phyloP scores from a whole-genome alignment of 1,140 invertebrate species.

The Conopomorpha cramerella region DNA sequence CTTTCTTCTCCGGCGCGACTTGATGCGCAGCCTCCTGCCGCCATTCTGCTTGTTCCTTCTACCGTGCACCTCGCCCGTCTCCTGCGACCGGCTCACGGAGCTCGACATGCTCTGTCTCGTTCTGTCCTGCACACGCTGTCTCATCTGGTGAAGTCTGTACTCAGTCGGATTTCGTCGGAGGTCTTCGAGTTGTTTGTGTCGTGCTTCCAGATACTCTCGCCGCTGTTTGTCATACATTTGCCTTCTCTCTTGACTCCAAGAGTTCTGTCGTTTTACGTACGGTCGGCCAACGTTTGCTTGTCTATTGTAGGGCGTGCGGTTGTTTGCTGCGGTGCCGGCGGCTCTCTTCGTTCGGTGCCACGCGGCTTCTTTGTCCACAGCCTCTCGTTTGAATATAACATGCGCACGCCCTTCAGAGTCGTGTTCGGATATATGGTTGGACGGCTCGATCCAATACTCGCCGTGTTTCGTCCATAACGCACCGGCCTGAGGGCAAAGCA shows the following conservation, averaged over 20 bases:
- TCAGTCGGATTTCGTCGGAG: slow-evolving; percentile 31
- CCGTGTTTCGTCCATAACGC: slow-evolving; percentile 71
- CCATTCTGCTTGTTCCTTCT: slow-evolving; percentile 25
- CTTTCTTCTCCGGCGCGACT: slow-evolving; percentile 49
- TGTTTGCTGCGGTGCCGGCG: slow-evolving; percentile 17
- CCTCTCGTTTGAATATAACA: slow-evolving; percentile 71
- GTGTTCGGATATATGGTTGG: slow-evolving; percentile 61
- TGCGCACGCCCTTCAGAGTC: slow-evolving; percentile 63
- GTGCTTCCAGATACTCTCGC: slow-evolving; percentile 30
- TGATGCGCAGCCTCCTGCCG: slow-evolving; percentile 28
- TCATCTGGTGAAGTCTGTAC: slow-evolving; percentile 34
- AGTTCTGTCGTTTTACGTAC: slow-evolving; percentile 8
- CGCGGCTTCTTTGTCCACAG: slow-evolving; percentile 48
- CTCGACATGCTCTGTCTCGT: slow-evolving; percentile 3
- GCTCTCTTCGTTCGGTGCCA: slow-evolving; percentile 41
- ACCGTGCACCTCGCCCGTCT: too few species aligned
- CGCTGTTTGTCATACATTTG: slow-evolving; percentile 26
- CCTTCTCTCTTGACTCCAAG: slow-evolving; percentile 12
- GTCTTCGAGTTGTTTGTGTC: slow-evolving; percentile 28
- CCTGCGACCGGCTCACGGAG: slow-evolving; percentile 18
- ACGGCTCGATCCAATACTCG: slow-evolving; percentile 84
- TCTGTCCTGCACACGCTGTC: slow-evolving; percentile 30
- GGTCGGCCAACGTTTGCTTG: slow-evolving; percentile 13
- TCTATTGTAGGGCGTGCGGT: slow-evolving; percentile 8
- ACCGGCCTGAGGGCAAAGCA: slow-evolving; percentile 66